Percentiles rank a stretch among this genome's conserved stretches.
Evolutionary conservation across 1,140 invertebrate genomes (phyloP).

Genomic region (Neuroterus valhalla): DNA sequence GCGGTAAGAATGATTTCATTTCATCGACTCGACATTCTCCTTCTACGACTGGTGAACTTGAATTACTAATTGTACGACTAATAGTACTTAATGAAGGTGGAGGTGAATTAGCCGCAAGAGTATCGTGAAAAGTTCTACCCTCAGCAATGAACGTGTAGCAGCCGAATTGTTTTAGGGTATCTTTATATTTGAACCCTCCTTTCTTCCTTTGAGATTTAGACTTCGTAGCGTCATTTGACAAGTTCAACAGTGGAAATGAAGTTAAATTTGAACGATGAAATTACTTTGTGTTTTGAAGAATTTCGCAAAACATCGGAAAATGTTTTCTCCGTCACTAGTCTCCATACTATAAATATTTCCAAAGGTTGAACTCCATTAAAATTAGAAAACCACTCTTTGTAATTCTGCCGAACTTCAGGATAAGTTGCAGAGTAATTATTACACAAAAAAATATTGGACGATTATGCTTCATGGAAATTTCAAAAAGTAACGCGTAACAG

Average conservation of each 20-base stretch:
- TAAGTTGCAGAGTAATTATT: too few species aligned
- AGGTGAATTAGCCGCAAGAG: background rate
- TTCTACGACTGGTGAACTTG: background rate
- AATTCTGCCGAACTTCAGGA: too few species aligned
- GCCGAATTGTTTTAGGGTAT: background rate
- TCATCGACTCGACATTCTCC: constrained; percentile 38
- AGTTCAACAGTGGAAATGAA: background rate
- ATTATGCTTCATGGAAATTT: too few species aligned
- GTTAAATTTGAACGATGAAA: too few species aligned
- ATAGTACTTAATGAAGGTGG: background rate
- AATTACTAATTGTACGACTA: background rate
- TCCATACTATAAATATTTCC: too few species aligned
- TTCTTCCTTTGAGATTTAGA: background rate
- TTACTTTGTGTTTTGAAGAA: too few species aligned
- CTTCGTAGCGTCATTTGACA: background rate
- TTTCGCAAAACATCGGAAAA: too few species aligned
- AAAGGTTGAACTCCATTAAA: too few species aligned
- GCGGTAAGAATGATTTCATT: constrained; percentile 36
- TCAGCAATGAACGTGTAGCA: background rate
- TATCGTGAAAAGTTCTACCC: background rate
- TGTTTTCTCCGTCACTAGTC: too few species aligned
- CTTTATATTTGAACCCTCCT: background rate
- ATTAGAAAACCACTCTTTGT: too few species aligned
- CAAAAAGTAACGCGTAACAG: too few species aligned
- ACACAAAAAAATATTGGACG: too few species aligned